Evolutionary conservation across 30 jellyfish, hydroid and myxozoan species (phyloP).

Genomic region (Cassiopea xamachana): DNA sequence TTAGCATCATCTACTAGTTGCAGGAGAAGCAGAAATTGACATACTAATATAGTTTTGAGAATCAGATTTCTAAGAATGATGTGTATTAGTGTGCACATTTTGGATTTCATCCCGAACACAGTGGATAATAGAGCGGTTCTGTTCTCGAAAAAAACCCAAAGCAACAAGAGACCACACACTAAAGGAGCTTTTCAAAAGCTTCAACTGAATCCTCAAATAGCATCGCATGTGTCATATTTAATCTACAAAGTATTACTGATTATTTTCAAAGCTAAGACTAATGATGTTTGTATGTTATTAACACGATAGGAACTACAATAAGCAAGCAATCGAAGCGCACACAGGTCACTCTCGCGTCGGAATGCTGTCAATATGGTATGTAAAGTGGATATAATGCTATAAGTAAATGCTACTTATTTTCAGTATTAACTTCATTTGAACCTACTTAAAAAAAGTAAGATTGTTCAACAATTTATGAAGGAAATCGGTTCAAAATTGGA

Average conservation of each 20-base stretch:
- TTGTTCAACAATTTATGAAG: not conserved
- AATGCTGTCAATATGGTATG: not conserved
- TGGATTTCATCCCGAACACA: no score
- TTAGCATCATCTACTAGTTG: not conserved
- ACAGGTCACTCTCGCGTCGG: not conserved
- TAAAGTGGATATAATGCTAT: not conserved
- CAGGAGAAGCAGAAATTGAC: not conserved
- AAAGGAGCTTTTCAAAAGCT: not conserved
- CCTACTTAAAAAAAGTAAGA: not conserved
- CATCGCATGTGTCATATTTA: not conserved
- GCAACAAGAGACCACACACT: no score
- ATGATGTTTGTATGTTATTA: not conserved
- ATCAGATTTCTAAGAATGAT: no score
- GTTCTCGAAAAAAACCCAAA: no score
- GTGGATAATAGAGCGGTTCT: no score
- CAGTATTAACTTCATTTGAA: not conserved
- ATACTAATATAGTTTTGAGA: no score
- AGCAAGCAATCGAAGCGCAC: not conserved
- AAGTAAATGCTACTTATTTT: not conserved
- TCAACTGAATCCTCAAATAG: not conserved
- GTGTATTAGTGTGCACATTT: no score
- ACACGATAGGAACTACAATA: no score
- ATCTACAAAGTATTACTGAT: not conserved
- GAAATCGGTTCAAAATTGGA: constrained; percentile 1
- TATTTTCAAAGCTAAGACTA: not conserved